Evolutionary conservation across 1,140 invertebrate species (phyloP), one percentile per base, ranked within the genome.

Genomic region (Tetramorium alpestre): DNA sequence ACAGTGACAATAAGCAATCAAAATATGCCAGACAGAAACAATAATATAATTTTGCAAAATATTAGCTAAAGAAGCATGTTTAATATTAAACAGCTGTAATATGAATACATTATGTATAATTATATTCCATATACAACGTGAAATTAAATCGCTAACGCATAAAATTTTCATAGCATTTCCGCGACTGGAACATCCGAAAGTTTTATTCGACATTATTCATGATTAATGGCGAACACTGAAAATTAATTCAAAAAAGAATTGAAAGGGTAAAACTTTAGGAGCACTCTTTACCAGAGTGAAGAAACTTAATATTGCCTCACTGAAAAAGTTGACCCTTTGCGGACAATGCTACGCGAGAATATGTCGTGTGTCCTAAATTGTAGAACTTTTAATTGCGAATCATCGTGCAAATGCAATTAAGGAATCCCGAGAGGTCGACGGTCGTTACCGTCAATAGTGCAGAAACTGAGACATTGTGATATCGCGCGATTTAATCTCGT

Each of bases 341-440:
- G 49, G 47, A 75, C 60, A 77, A 86, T 90, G 54, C 28, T 60
- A 47, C 64, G 75, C 82, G 70, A 77, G 33, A 90, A 49, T 62
- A 54, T 33, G 76, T 75, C 44, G 58, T 62, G 58, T 73, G 89
- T 82, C 77, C 80, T 86, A 85, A 85, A 89, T 91, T 91, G 87
- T 69, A 72, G 60, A 91, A 90, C 85, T 91, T 91, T 91, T 91
- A 91, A 91, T 90, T 91, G 87, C 89, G 38, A 80, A 60, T 51
- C 78, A 84, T 58, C 67, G 89, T 84, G 62, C 89, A 86, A 70
- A 60, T 87, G 89, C 84, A 91, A 90, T 91, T 91, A 91, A 91
- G 85, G 80, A 91, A 91, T 91, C 87, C 73, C 64, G 56, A 91
- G 90, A 84, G 77, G 54, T 87, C 77, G 78, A 25, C 49, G 67